These are phyloP conservation scores for Drepanosiphum platanoidis DNA, from an alignment of 2,888 invertebrate species.

Conservation along the genomic window DNA sequence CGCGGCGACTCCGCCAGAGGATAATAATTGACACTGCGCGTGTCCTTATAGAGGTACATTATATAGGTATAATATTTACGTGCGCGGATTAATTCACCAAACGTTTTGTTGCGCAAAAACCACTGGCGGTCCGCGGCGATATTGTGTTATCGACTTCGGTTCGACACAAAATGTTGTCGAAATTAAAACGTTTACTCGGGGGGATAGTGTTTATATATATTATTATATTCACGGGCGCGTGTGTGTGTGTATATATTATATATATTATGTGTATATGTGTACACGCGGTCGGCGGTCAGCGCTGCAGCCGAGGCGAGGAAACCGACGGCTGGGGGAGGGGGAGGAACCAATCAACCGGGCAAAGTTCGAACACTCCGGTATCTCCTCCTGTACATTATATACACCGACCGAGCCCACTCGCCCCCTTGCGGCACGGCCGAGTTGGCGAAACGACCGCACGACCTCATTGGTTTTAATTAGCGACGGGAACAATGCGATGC, in stretches of 20 bases:
- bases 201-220: not conserved
- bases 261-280: not conserved
- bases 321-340: not conserved
- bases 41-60: not conserved
- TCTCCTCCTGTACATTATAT: not conserved
- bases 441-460: slow-evolving; percentile 22
- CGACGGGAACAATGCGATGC: slow-evolving; percentile 47
- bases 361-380: slow-evolving; percentile 31
- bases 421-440: not conserved
- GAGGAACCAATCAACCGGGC: slow-evolving; percentile 53
- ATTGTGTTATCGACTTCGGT: slow-evolving; percentile 10
- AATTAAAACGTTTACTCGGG: slow-evolving; percentile 51
- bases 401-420: not conserved
- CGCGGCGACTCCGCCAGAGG: not conserved
- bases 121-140: not conserved
- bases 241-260: too few species aligned
- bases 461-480: slow-evolving; percentile 56
- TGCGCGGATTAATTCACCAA: slow-evolving; percentile 9
- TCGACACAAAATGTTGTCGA: slow-evolving; percentile 6
- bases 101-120: not conserved
- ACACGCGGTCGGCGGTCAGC: not conserved
- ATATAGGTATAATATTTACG: not conserved
- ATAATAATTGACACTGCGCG: not conserved
- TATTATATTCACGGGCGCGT: not conserved
- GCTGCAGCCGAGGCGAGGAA: not conserved